Base-by-base conservation (phyloP, 2,888 invertebrate species). In the Rotaria sp. region DNA sequence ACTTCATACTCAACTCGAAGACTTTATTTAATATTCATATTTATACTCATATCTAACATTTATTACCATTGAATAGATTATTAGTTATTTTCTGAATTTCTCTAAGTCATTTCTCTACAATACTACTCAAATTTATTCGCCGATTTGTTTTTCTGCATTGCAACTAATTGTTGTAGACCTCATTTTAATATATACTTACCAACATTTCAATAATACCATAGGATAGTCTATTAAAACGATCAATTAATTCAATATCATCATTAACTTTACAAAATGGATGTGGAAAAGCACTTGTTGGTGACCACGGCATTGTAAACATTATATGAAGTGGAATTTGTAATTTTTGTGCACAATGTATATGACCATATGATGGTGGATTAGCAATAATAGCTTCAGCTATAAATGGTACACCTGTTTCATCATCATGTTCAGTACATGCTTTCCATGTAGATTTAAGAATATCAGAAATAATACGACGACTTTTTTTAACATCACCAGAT, bases 311-410 rank as follows among this genome's bases (percentile, higher is more conserved):
- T 11, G 80, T 80, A 80, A 80, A 80, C 41, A 41, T 45, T 0
- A 80, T 80, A 45, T 80, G 80, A 7, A 80, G 41, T n/a, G 80
- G 80, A 21, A 80, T 80, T n/a, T 80, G 41, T 80, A 80, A n/a
- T 80, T 45, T 80, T 45, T 80, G 80, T 80, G 80, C 80, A n/a
- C 80, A 80, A 80, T 80, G 80, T n/a, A 80, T 80, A 80, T 80
- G 80, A 26, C 80, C 80, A n/a, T 45, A 80, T 11, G 80, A 45
- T 13, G 80, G 80, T 45, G 80, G 80, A 80, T 80, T 80, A 3
- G 80, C 41, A 45, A 80, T 80, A n/a, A 80, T 80, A 3, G 80
- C 80, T 80, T 80, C 80, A n/a, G 80, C 80, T n/a, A 80, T 26
- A 45, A 80, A 80, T 41, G 80, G 26, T 45, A 45, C n/a, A 45